These are phyloP conservation scores for Megalopta genalis DNA, from an alignment of 1,140 invertebrate genomes.

Conservation along the genomic window DNA sequence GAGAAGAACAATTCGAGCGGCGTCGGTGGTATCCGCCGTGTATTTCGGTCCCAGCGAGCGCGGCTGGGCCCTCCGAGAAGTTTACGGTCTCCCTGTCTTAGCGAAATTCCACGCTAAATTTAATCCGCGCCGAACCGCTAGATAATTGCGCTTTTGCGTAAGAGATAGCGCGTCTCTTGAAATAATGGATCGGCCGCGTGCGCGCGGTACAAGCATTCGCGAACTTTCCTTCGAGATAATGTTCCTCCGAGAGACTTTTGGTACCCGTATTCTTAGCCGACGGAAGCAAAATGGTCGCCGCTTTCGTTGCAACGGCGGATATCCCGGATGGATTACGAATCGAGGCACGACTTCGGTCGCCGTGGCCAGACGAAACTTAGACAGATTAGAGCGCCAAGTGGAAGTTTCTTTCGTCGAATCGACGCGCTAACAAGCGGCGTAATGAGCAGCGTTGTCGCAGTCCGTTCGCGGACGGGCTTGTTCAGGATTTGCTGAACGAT, in stretches of 20 bases:
- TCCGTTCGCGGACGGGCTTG: slow-evolving; percentile 1
- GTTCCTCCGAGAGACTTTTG: too few species aligned
- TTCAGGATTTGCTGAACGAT: slow-evolving; percentile 17
- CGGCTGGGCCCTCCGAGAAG: slow-evolving; percentile 16
- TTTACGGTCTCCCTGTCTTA: slow-evolving; percentile 32
- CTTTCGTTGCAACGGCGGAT: too few species aligned
- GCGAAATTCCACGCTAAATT: slow-evolving; percentile 52
- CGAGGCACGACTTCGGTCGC: too few species aligned
- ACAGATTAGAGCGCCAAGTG: background rate
- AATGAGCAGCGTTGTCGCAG: background rate
- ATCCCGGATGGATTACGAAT: too few species aligned
- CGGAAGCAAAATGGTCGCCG: too few species aligned
- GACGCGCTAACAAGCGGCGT: background rate
- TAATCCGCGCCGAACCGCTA: slow-evolving; percentile 23
- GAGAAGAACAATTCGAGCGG: slow-evolving; percentile 36
- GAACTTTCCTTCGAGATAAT: background rate
- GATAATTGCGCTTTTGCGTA: slow-evolving; percentile 37
- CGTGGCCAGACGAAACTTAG: background rate
- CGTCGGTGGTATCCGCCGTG: slow-evolving; percentile 18
- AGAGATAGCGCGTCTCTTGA: slow-evolving; percentile 17
- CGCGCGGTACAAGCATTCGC: background rate
- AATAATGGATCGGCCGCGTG: slow-evolving; percentile 12
- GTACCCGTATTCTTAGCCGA: too few species aligned
- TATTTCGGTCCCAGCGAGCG: slow-evolving; percentile 48
- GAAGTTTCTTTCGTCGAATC: background rate